Conservation (phyloP, 2,888 invertebrate genomes). For the Nebria salina region DNA sequence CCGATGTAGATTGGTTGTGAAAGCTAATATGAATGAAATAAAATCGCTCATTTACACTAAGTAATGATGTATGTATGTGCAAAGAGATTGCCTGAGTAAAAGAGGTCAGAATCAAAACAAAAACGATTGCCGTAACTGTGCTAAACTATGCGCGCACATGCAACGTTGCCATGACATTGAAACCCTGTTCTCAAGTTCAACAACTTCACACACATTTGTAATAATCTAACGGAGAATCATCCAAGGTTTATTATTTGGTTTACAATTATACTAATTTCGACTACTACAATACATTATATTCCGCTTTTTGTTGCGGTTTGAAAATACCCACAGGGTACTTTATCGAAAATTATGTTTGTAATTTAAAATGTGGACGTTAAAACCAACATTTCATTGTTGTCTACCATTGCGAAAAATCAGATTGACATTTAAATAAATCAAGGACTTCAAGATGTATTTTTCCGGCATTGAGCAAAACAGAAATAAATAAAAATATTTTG, state of each 20-base stretch:
- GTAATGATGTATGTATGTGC: neutral
- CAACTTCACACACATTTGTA: conserved; percentile 22
- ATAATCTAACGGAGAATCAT: neutral
- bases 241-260: neutral
- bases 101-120: neutral
- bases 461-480: too few species aligned
- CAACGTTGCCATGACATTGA: conserved; percentile 34
- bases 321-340: too few species aligned
- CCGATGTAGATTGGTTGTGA: neutral
- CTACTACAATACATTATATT: neutral
- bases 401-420: too few species aligned
- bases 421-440: too few species aligned
- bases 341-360: too few species aligned
- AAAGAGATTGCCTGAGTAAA: neutral
- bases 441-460: too few species aligned
- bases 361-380: too few species aligned
- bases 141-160: neutral
- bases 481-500: too few species aligned
- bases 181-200: conserved; percentile 39
- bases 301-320: neutral
- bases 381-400: too few species aligned
- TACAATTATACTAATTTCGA: neutral
- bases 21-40: neutral
- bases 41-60: neutral
- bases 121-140: neutral